Base-by-base conservation (phyloP, 2,113 vertebrate genomes). In the Ciconia boyciana region DNA sequence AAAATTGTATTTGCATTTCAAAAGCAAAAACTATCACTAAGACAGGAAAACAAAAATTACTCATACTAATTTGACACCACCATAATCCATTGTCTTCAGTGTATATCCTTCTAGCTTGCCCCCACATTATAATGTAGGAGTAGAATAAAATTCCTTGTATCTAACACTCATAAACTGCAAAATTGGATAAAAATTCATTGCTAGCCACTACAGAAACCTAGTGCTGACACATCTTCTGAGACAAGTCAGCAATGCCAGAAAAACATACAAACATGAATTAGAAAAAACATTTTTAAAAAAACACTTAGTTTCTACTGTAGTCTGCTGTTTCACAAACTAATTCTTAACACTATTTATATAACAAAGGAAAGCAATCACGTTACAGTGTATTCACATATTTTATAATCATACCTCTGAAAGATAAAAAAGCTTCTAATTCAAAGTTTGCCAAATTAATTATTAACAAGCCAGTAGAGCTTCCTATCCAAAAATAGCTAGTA, bases 381-480 rank as follows among this genome's bases (percentile, higher is more conserved):
- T 39, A 54, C 8, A 8, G 1, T 48, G 5, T 44, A 70, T 21
- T 48, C 17, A 83, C 41, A 12, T 17, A 10, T 6, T 34, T 60
- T 54, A 72, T 10, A 46, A 31, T 34, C 96, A 84, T 96, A 99
- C 99, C 99, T 98, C 86, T 97, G 86, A 98, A 99, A 96, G 90
- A 97, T 16, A 99, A 87, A 57, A 62, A 90, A 10, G 96, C 97
- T 94, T 98, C 96, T 61, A 99, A 80, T 70, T 99, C 98, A 52
- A 98, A 98, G 83, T 97, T 98, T 70, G 98, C 98, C 94, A 98
- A 34, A 96, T 99, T 98, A 55, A 99, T 88, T 86, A 99, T 71
- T 90, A 98, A 98, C 7, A 99, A 95, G 22, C 98, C 98, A 82
- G 98, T 92, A 9, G 98, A 96, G 84, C 98, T 99, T 94, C 98